Evolutionary conservation across 2,888 invertebrate species (phyloP), one percentile per base, ranked within the genome.

Genomic region (Esperia sulphurella): DNA sequence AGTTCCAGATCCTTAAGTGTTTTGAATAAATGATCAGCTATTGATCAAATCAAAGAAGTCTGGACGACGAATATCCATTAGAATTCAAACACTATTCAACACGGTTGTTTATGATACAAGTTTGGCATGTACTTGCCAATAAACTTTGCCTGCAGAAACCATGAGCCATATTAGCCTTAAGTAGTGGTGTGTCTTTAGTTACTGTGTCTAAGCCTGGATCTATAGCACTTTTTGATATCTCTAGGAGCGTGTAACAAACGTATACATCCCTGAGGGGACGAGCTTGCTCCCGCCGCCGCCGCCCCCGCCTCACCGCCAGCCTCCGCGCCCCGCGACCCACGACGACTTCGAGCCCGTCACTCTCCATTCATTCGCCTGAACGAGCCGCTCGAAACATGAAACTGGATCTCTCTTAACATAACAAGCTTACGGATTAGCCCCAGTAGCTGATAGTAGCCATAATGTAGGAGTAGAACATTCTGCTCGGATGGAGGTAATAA

Each of bases 251-350:
- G 93, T 93, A 30, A 90, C 88, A 13, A 90, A 90, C 63, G 84
- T 90, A 9, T 92, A 91, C 73, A 93, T 93, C 71, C 93, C 94
- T 13, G 94, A 94, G 79, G 92, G 93, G 48, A 92, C 93, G 12
- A 94, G 94, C 65, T 75, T 94, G 61, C 91, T 94, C 57, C 93
- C 93, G 12, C 91, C 92, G 12, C 91, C 92, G 41, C 92, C 92
- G n/a, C 91, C 92, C 43, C 87, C 83, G 3, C 85, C 84, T n/a
- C 77, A 73, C 46, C 77, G 74, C 42, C 91, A 91, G 5, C 91
- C 91, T 55, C 82, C 69, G 77, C 91, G 67, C 80, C 92, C 74
- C 80, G 89, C 63, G 67, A 91, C 71, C 63, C 92, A 71, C 90
- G 93, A 93, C 65, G 93, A 93, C 75, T 90, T 91, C 60, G 92